Percentiles rank a stretch among this genome's conserved stretches.
Evolutionary conservation across 2,888 invertebrate species (phyloP).

Genomic region (Masnerella sp.): DNA sequence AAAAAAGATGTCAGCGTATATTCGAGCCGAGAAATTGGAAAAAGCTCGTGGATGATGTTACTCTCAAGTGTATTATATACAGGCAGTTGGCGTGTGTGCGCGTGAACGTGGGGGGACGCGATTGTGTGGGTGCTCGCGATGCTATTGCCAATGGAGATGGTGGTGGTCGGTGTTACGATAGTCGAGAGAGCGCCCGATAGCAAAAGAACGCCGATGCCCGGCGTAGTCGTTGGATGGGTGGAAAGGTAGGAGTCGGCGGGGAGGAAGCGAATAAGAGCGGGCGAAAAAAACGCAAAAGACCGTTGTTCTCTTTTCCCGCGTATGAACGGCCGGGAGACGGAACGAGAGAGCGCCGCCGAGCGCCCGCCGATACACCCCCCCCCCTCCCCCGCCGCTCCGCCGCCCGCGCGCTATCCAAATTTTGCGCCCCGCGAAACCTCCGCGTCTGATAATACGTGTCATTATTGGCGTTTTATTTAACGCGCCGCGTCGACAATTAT

Average conservation of each 20-base stretch:
- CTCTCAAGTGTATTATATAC: slow-evolving; percentile 60
- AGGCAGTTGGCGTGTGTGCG: slow-evolving; percentile 3
- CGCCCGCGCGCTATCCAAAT: slow-evolving; percentile 49
- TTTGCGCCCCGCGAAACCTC: slow-evolving; percentile 40
- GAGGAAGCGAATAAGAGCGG: slow-evolving; percentile 59
- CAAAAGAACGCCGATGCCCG: slow-evolving; percentile 61
- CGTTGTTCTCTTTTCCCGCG: slow-evolving; percentile 58
- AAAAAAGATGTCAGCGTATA: slow-evolving; percentile 50
- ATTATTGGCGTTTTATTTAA: slow-evolving; percentile 49
- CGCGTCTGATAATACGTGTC: slow-evolving; percentile 42
- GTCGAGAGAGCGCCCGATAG: slow-evolving; percentile 62
- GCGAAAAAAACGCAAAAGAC: slow-evolving; percentile 60
- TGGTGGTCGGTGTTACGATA: slow-evolving; percentile 61
- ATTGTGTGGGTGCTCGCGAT: slow-evolving; percentile 36
- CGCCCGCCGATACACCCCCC: slow-evolving; percentile 27
- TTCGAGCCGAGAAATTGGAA: slow-evolving; percentile 56
- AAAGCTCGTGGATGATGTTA: slow-evolving; percentile 60
- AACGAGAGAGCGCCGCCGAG: no score
- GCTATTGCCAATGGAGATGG: slow-evolving; percentile 59
- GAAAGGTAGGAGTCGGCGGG: slow-evolving; percentile 60
- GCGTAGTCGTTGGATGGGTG: slow-evolving; percentile 59
- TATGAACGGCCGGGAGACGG: slow-evolving; percentile 33
- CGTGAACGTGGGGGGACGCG: slow-evolving; percentile 4
- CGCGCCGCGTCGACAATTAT: slow-evolving; percentile 29
- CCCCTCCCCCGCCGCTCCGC: no score